Evolutionary conservation across 1,140 invertebrate genomes (phyloP), one percentile per base, ranked within the genome.

Genomic region (Propsilocerus akamusi): DNA sequence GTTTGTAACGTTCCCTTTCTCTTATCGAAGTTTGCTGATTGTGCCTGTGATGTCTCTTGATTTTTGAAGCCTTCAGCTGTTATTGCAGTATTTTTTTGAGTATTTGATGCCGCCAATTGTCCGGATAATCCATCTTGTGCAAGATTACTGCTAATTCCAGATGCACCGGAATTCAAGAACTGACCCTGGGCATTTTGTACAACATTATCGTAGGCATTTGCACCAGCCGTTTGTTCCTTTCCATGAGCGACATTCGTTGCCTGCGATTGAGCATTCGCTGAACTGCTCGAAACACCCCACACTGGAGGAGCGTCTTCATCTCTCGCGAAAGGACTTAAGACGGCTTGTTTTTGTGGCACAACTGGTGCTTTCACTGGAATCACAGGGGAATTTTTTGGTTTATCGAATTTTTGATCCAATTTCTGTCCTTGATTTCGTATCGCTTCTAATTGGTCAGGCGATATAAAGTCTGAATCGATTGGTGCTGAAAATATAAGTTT

Each of bases 101-200:
- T 57, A 41, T 65, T 65, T 4, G 63, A 59, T 0, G 62, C 61
- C 49, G 56, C 59, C 25, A 65, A 51, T 50, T 65, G 63, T 0
- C 63, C 63, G 17, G 61, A 58, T 49, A 24, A 57, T 11, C 63
- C 63, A 49, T 65, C 61, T 17, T 56, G 10, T 1, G 62, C 59
- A 22, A 65, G 12, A 28, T 65, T 65, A 4, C 59, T 61, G 28
- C 58, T 30, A 25, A 63, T 62, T 51, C 61, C 60, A 25, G 62
- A 64, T 32, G 55, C 55, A 48, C 57, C 58, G 17, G 50, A 51
- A 22, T 59, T 51, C 14, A 51, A 49, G 26, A 49, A 54, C 12
- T 54, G 50, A 5, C 63, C 63, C 4, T 57, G 55, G 12, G 54
- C 32, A 37, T 51, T 49, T 3, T 55, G 50, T 11, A 48, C 26